Evolutionary conservation across 1,140 invertebrate species (phyloP), one percentile per base, ranked within the genome.

Genomic region (Lutraria rhynchaena): DNA sequence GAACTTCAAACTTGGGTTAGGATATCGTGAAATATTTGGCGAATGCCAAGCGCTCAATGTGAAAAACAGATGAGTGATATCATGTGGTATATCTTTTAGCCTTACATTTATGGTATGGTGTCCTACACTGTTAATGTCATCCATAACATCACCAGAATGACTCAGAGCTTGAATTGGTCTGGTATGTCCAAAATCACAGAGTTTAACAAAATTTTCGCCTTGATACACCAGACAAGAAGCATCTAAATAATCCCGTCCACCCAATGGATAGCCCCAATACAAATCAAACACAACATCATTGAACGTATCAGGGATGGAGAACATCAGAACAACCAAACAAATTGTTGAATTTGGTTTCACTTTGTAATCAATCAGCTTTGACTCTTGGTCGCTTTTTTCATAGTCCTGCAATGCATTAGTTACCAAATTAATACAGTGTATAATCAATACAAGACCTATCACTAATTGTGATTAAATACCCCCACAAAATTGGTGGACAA

Each of bases 141-240:
- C 70, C 86, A 88, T 87, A 7, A 83, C 73, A 61, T 88, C 87
- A 17, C 87, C 87, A 27, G 87, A 87, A 51, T 88, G 87, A 0
- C 15, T 24, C 0, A 88, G 29, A 11, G 69, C 76, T 31, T 51
- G 11, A n/a, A 5, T 27, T 9, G 24, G 24, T 24, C 29, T 37
- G 17, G 19, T 51, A 51, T 53, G 17, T 57, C 73, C 5, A 49
- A 57, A 85, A 58, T 83, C 82, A 61, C 53, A 55, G 33, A 81
- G 3, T 24, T 58, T n/a, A 46, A 9, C 15, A 51, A 57, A 70
- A 1, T 27, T 31, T 75, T 55, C 57, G 17, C 60, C 67, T n/a
- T 51, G 69, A 57, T 81, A 88, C 15, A 84, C 44, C 15, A 88
- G 70, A 80, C 87, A 88, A 0, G 86, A 86, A 0, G 86, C 87